Percentiles rank a stretch among this genome's conserved stretches.
phyloP scores from a whole-genome alignment of 2,797 vertebrate genomes.

The Takifugu rubripes region DNA sequence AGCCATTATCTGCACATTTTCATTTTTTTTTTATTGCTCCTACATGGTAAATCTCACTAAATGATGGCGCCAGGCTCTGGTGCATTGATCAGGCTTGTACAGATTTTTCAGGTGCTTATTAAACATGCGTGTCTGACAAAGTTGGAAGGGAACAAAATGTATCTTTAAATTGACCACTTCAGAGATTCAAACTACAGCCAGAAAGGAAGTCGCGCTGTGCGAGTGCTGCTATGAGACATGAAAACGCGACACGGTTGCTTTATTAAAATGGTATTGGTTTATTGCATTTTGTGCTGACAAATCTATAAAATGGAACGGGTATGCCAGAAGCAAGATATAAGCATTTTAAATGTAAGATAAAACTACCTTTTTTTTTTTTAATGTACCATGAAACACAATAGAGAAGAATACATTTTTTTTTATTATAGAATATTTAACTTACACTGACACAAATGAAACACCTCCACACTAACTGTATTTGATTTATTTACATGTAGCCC shows the following conservation, averaged over 20 bases:
- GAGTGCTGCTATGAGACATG: slow-evolving; percentile 18
- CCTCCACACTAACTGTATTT: slow-evolving; percentile 79
- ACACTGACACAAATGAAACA: slow-evolving; percentile 89
- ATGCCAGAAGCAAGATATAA: slow-evolving; percentile 93
- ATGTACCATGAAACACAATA: slow-evolving; percentile 91
- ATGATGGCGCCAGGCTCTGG: no score
- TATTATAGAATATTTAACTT: slow-evolving; percentile 83
- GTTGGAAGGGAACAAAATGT: no score
- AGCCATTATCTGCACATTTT: no score
- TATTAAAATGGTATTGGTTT: slow-evolving; percentile 98
- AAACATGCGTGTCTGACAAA: no score
- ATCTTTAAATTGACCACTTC: no score
- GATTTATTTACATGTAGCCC: slow-evolving; percentile 76
- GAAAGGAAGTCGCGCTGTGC: no score
- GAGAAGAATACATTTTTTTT: slow-evolving; percentile 75
- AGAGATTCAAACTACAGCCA: no score
- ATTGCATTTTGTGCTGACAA: slow-evolving; percentile 99
- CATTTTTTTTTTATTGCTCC: no score
- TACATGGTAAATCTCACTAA: no score
- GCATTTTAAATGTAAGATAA: slow-evolving; percentile 95
- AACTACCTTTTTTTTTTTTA: slow-evolving; percentile 81
- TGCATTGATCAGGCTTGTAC: no score
- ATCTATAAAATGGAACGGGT: slow-evolving; percentile 98
- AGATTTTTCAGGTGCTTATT: no score
- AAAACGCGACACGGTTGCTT: slow-evolving; percentile 72